These are phyloP conservation scores for Calidris pygmaea DNA, from an alignment of 2,113 vertebrate species.

Conservation along the genomic window DNA sequence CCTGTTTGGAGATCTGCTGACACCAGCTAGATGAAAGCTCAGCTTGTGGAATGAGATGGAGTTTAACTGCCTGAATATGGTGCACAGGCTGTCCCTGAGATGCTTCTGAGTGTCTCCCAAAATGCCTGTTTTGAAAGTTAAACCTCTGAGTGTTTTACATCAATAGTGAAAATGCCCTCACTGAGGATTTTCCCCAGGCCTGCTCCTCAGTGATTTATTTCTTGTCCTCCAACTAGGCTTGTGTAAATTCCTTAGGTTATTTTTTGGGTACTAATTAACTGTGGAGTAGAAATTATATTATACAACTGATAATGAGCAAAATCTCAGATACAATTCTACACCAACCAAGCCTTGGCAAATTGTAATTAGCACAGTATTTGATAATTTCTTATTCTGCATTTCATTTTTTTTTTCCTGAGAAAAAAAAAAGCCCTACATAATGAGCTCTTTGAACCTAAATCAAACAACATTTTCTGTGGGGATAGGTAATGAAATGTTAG, in stretches of 20 bases:
- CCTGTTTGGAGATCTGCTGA: not conserved
- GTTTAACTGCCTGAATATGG: not conserved
- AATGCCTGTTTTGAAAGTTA: constrained; percentile 7
- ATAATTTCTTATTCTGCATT: constrained; percentile 34
- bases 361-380: constrained; percentile 60
- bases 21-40: not conserved
- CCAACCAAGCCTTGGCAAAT: constrained; percentile 38
- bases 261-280: constrained; percentile 61
- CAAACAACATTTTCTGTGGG: constrained; percentile 62
- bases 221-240: constrained; percentile 10
- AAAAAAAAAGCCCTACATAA: constrained; percentile 32
- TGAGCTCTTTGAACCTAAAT: constrained; percentile 66
- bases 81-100: not conserved
- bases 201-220: constrained; percentile 35
- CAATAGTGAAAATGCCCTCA: not conserved
- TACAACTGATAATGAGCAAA: constrained; percentile 62
- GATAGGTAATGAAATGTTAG: constrained; percentile 61
- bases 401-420: constrained; percentile 12
- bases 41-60: not conserved
- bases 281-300: constrained; percentile 51
- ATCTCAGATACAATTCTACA: constrained; percentile 16
- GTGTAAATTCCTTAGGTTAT: constrained; percentile 48
- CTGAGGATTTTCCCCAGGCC: not conserved
- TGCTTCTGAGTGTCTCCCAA: not conserved
- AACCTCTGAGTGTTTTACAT: constrained; percentile 17